Percentiles rank a stretch among this genome's conserved stretches.
Evolutionary conservation across 2,797 vertebrate species (phyloP).

Genomic region (Champsocephalus esox): DNA sequence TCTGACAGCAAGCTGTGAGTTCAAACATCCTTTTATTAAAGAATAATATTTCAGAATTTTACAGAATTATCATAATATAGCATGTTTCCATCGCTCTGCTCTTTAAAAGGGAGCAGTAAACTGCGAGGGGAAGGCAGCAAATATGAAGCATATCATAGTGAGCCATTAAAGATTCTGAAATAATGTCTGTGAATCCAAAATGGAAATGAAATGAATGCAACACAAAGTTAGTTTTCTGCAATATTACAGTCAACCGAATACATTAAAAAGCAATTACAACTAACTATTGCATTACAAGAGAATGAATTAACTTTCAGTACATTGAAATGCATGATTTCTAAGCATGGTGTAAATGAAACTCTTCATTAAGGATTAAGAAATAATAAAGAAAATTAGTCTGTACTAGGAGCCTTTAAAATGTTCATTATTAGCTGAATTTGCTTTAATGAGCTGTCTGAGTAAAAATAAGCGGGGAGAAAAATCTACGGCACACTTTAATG

Average conservation of each 20-base stretch:
- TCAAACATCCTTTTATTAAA: constrained; percentile 80
- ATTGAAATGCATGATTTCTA: constrained; percentile 77
- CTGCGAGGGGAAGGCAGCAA: constrained; percentile 35
- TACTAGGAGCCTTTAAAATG: constrained; percentile 72
- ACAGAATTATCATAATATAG: constrained; percentile 54
- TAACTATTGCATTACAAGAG: constrained; percentile 83
- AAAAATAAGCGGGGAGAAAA: constrained; percentile 36
- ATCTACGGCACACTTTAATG: constrained; percentile 65
- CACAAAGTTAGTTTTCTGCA: constrained; percentile 79
- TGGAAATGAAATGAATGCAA: constrained; percentile 76
- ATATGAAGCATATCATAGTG: constrained; percentile 45
- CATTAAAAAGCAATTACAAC: constrained; percentile 88
- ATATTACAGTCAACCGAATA: constrained; percentile 79
- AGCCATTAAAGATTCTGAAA: constrained; percentile 68
- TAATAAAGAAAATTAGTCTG: constrained; percentile 80
- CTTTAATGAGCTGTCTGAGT: constrained; percentile 75
- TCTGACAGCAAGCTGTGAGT: constrained; percentile 86
- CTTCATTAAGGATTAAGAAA: constrained; percentile 84
- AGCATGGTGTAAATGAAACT: constrained; percentile 78
- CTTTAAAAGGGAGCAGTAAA: constrained; percentile 57
- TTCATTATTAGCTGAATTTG: constrained; percentile 81
- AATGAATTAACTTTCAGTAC: constrained; percentile 77
- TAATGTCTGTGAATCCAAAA: constrained; percentile 66
- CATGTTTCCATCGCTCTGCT: constrained; percentile 51
- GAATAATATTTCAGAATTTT: constrained; percentile 54